phyloP scores from a whole-genome alignment of 2,888 invertebrate species.

The Chironomus tentans region DNA sequence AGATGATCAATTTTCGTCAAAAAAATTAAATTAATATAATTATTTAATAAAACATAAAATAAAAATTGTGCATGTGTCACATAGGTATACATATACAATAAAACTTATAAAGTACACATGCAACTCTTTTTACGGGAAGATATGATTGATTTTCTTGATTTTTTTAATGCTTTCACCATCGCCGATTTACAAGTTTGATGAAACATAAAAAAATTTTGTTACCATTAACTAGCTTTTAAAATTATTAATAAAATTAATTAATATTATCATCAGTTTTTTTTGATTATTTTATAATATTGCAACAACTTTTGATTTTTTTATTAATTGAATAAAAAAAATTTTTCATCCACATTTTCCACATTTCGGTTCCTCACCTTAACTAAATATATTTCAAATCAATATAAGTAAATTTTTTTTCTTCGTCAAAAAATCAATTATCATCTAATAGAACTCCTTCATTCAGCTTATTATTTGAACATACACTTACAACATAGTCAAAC shows the following conservation, averaged over 20 bases:
- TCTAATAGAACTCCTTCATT: slow-evolving; percentile 26
- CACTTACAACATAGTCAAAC: neutral
- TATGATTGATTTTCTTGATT: slow-evolving; percentile 15
- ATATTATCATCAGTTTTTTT: slow-evolving; percentile 7
- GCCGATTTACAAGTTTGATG: slow-evolving; percentile 13
- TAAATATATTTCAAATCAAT: neutral
- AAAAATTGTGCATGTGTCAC: neutral
- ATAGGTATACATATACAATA: neutral
- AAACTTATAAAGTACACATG: neutral
- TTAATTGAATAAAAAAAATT: slow-evolving; percentile 7
- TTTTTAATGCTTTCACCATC: neutral
- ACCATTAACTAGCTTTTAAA: no score
- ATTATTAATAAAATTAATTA: slow-evolving; percentile 11
- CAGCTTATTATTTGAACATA: slow-evolving; percentile 4
- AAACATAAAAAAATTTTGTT: neutral
- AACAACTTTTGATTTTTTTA: neutral
- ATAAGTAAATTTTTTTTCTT: neutral
- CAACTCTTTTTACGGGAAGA: slow-evolving; percentile 8
- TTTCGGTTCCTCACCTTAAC: neutral
- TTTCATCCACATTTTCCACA: neutral
- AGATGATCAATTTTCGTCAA: neutral
- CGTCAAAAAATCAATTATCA: neutral
- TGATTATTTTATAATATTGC: neutral
- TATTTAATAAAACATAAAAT: neutral
- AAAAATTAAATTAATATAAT: neutral